Evolutionary conservation across 2,113 vertebrate species (phyloP).

Genomic region (Pholis gunnellus): DNA sequence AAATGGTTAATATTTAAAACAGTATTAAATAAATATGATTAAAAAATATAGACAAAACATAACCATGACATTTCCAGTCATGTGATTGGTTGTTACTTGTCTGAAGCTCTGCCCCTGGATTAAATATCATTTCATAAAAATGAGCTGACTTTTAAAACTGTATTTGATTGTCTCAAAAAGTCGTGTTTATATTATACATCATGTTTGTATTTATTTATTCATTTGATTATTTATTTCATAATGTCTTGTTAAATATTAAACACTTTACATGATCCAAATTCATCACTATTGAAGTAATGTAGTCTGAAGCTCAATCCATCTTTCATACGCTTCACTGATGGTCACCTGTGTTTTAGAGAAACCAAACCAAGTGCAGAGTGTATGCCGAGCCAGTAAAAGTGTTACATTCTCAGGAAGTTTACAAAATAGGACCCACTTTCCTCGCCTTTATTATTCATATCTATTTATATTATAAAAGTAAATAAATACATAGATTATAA

Average conservation of each 20-base stretch:
- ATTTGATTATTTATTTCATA: not conserved
- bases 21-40: not conserved
- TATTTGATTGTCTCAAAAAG: not conserved
- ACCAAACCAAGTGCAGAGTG: not conserved
- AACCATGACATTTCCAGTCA: not conserved
- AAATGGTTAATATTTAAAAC: not conserved
- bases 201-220: not conserved
- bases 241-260: not conserved
- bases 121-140: not conserved
- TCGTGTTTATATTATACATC: not conserved
- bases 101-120: not conserved
- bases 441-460: constrained; percentile 23
- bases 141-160: not conserved
- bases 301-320: not conserved
- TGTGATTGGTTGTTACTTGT: not conserved
- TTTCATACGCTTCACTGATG: not conserved
- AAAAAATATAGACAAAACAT: not conserved
- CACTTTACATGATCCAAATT: not conserved
- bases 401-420: not conserved
- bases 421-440: constrained; percentile 39
- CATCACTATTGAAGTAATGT: not conserved
- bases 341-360: not conserved
- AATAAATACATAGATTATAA: constrained; percentile 65
- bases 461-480: constrained; percentile 50
- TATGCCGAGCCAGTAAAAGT: not conserved